Evolutionary conservation across 2,888 invertebrate genomes (phyloP).

Genomic region (Nudaria mundana): DNA sequence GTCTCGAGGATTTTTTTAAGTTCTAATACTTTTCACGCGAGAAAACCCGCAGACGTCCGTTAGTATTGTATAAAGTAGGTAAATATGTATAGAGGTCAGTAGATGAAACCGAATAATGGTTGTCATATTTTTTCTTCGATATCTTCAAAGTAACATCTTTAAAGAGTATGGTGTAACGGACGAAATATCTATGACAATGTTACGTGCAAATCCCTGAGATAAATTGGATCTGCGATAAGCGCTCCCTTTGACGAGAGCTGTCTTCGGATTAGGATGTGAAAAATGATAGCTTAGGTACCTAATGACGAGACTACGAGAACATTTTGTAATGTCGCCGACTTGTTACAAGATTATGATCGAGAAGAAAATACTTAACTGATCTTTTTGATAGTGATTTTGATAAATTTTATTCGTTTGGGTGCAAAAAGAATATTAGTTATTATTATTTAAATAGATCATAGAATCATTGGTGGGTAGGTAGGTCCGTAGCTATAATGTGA

Average conservation of each 20-base stretch:
- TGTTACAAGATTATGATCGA: conserved; percentile 22
- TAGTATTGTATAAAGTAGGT: too few relatives aligned
- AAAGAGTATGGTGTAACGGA: conserved; percentile 22
- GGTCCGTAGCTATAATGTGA: too few relatives aligned
- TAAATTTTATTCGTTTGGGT: too few relatives aligned
- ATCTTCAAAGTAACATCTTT: conserved; percentile 14
- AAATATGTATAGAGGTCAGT: too few relatives aligned
- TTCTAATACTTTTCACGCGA: too few relatives aligned
- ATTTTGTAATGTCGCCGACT: conserved; percentile 50
- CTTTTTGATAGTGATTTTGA: not conserved
- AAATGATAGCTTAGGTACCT: conserved; percentile 71
- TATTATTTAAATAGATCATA: too few relatives aligned
- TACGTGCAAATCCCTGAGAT: conserved; percentile 71
- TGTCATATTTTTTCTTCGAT: conserved; percentile 3
- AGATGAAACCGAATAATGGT: too few relatives aligned
- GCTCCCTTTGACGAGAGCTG: conserved; percentile 76
- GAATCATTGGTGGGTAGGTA: too few relatives aligned
- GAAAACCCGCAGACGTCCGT: too few relatives aligned
- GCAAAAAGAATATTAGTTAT: too few relatives aligned
- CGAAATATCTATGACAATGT: conserved; percentile 60
- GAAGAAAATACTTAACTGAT: conserved; percentile 3
- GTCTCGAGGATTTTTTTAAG: too few relatives aligned
- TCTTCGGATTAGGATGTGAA: conserved; percentile 76
- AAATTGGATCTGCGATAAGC: conserved; percentile 77
- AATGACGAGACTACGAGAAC: conserved; percentile 44